Percentiles rank a stretch among this genome's conserved stretches.
These are phyloP conservation scores for Anarrhichthys ocellatus DNA, from an alignment of 2,113 vertebrate genomes.

Conservation along the genomic window DNA sequence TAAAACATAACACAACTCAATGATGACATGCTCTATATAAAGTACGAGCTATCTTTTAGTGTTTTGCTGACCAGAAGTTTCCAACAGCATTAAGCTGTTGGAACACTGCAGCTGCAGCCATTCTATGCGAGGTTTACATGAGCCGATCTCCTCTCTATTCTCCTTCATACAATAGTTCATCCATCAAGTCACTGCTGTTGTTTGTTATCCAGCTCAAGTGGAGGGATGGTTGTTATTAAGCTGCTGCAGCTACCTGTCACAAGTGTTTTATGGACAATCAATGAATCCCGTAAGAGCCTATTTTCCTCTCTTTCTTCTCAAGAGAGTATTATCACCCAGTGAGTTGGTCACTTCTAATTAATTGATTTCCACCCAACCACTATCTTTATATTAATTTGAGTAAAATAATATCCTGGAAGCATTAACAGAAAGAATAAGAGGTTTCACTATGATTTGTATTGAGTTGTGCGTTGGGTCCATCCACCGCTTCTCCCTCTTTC, in stretches of 20 bases:
- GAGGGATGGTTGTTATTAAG: conserved; percentile 17
- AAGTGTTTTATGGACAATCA: conserved; percentile 49
- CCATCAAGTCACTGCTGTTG: neutral
- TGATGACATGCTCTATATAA: neutral
- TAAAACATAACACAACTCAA: neutral
- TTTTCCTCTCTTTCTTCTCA: conserved; percentile 15
- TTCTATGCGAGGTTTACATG: neutral
- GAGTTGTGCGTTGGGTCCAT: no score
- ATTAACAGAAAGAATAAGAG: neutral
- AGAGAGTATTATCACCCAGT: conserved; percentile 20
- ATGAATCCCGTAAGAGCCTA: conserved; percentile 21
- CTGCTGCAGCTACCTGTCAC: conserved; percentile 16
- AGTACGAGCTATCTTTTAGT: neutral
- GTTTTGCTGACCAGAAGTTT: neutral
- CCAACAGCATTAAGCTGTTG: neutral
- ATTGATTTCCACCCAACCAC: neutral
- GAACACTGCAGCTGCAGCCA: neutral
- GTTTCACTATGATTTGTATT: neutral
- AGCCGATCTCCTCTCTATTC: neutral
- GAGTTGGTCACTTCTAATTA: conserved; percentile 45
- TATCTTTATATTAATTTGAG: neutral
- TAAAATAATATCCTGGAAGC: no score
- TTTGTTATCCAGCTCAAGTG: conserved; percentile 1
- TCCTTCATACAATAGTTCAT: neutral
- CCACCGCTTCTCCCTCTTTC: conserved; percentile 10